Evolutionary conservation across 2,113 vertebrate genomes (phyloP).

Genomic region (Castor canadensis): DNA sequence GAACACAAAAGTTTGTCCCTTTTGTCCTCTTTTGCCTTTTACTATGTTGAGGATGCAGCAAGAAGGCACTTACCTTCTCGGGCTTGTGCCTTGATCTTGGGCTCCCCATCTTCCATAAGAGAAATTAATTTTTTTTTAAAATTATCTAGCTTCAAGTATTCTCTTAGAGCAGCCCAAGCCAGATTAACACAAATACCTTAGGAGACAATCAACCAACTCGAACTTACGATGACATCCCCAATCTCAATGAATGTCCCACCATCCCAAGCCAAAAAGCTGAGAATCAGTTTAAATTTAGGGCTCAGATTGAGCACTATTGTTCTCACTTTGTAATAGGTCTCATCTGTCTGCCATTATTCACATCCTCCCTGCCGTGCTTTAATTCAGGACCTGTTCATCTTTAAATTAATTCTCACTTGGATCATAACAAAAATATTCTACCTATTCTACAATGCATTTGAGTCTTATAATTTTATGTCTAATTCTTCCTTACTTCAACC

Average conservation of each 20-base stretch:
- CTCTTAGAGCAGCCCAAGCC: not conserved
- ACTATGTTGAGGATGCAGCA: not conserved
- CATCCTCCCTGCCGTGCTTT: not conserved
- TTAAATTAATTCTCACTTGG: not conserved
- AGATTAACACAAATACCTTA: not conserved
- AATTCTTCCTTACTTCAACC: not conserved
- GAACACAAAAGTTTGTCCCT: not conserved
- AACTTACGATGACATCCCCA: not conserved
- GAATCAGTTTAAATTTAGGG: not conserved
- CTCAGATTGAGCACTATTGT: not conserved
- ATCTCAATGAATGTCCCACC: not conserved
- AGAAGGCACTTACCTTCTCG: not conserved
- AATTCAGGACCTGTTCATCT: not conserved
- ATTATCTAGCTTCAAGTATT: not conserved
- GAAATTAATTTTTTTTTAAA: not conserved
- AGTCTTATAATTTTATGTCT: not conserved
- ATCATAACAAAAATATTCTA: not conserved
- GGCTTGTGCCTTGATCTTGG: not conserved
- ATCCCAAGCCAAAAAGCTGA: not conserved
- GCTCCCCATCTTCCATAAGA: not conserved
- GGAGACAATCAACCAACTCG: not conserved
- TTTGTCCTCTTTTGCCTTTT: not conserved
- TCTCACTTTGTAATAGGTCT: not conserved
- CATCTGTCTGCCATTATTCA: not conserved
- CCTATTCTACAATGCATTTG: not conserved